A percentile compares a stretch with the other conserved stretches of the same genome.
phyloP scores from a whole-genome alignment of 2,888 invertebrate species.

The Xylota segnis region DNA sequence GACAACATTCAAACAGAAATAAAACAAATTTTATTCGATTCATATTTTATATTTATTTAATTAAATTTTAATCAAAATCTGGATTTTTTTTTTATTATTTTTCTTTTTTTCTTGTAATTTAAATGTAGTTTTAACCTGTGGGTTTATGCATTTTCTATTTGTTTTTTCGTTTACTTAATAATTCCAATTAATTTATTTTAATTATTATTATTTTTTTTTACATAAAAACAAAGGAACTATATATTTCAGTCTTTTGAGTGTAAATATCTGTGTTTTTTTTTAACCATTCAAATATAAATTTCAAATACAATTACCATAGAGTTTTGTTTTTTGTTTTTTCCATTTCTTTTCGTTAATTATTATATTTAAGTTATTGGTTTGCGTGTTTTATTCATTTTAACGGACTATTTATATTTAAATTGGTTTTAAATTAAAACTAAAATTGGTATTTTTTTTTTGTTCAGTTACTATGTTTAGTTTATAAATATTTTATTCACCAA shows the following conservation, averaged over 20 bases:
- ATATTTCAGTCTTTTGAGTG: conserved; percentile 85
- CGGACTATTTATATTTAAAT: conserved; percentile 50
- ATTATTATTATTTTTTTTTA: conserved; percentile 80
- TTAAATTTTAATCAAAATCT: conserved; percentile 69
- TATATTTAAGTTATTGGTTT: conserved; percentile 54
- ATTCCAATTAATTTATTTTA: conserved; percentile 83
- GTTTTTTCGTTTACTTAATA: conserved; percentile 78
- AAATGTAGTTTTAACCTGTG: conserved; percentile 71
- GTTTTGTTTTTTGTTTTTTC: conserved; percentile 70
- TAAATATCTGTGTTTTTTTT: conserved; percentile 80
- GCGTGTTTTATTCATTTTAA: conserved; percentile 39
- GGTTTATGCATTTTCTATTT: conserved; percentile 78
- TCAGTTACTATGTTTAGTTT: conserved; percentile 52
- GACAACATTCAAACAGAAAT: background rate
- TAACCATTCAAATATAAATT: conserved; percentile 78
- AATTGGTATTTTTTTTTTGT: conserved; percentile 50
- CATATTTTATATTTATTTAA: conserved; percentile 66
- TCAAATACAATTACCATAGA: conserved; percentile 79
- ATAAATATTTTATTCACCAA: conserved; percentile 1
- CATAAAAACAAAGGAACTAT: conserved; percentile 85
- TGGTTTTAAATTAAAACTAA: conserved; percentile 51
- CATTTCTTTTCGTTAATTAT: conserved; percentile 52
- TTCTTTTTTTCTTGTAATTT: conserved; percentile 71
- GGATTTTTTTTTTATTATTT: conserved; percentile 78
- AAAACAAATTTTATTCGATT: conserved; percentile 56